Base-by-base conservation (phyloP, 1,140 invertebrate species). In the Stegodyphus dumicola region DNA sequence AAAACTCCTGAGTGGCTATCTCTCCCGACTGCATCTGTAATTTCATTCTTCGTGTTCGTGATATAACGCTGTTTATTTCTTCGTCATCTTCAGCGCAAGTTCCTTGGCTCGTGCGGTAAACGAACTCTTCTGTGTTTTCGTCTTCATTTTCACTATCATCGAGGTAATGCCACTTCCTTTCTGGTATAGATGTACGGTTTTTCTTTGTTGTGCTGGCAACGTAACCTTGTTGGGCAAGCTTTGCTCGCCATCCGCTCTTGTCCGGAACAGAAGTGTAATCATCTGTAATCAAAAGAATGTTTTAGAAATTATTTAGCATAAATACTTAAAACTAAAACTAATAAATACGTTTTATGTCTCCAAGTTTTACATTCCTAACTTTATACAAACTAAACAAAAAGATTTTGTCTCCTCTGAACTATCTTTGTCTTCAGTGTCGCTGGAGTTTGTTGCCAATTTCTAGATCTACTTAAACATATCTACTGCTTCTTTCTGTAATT, bases 81-180 rank as follows among this genome's bases (percentile, higher is more conserved):
- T 60, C 77, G 6, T 10, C 49, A 10, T 18, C 15, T 13, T 75
- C 79, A 7, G n/a, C 54, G 18, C 15, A 49, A 6, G 70, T 74
- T 1, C 81, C 81, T 4, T 53, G 10, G n/a, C 74, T 84, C 2
- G 81, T 84, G 6, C 48, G 17, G 64, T 49, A 67, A 6, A n/a
- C 17, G 13, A 56, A 84, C 13, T 56, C 79, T 9, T 18, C 64
- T 17, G 74, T 15, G 7, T 11, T 13, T 54, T 64, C 70, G 18
- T 71, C 78, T 13, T 75, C 79, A 0, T 33, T n/a, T 7, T 84
- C 81, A 0, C 51, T 64, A 9, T 76, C 71, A 51, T 69, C 71
- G 49, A 77, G 51, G 64, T 84, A 84, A 5, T 84, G 81, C 81
- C 81, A 84, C 10, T 70, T 18, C 3, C 81, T 53, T 17, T 84